These are phyloP conservation scores for Salvelinus alpinus DNA, from an alignment of 2,113 vertebrate species.

Conservation along the genomic window DNA sequence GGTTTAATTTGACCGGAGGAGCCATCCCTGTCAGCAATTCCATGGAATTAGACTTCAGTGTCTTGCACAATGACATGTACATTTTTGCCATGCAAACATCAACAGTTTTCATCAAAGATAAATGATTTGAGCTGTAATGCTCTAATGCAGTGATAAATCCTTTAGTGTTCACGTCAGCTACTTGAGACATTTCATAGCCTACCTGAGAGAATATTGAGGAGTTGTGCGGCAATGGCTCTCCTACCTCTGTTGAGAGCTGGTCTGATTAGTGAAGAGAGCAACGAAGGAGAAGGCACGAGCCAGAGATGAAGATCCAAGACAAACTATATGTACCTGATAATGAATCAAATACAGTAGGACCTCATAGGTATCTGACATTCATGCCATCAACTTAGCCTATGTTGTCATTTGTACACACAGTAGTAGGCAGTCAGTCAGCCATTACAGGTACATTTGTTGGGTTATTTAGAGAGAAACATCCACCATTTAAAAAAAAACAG, in stretches of 20 bases:
- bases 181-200: not conserved
- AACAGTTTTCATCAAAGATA: not conserved
- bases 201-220: slow-evolving; percentile 50
- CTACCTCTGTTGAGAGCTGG: slow-evolving; percentile 32
- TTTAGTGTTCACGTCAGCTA: not conserved
- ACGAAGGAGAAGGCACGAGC: slow-evolving; percentile 43
- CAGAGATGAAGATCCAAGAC: slow-evolving; percentile 52
- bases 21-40: not conserved
- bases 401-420: not conserved
- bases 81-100: not conserved
- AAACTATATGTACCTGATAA: slow-evolving; percentile 44
- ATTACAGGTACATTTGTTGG: not conserved
- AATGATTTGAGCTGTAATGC: not conserved
- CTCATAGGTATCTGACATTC: not conserved
- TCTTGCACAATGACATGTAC: not conserved
- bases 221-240: slow-evolving; percentile 29
- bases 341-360: not conserved
- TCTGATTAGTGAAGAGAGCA: slow-evolving; percentile 34
- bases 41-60: not conserved
- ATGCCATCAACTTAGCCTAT: not conserved
- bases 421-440: no score
- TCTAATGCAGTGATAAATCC: not conserved
- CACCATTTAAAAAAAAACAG: not conserved
- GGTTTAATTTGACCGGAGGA: not conserved
- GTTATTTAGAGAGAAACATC: not conserved